Percentiles rank a stretch among this genome's conserved stretches.
phyloP scores from a whole-genome alignment of 2,888 invertebrate genomes.

The Lasius platythorax region DNA sequence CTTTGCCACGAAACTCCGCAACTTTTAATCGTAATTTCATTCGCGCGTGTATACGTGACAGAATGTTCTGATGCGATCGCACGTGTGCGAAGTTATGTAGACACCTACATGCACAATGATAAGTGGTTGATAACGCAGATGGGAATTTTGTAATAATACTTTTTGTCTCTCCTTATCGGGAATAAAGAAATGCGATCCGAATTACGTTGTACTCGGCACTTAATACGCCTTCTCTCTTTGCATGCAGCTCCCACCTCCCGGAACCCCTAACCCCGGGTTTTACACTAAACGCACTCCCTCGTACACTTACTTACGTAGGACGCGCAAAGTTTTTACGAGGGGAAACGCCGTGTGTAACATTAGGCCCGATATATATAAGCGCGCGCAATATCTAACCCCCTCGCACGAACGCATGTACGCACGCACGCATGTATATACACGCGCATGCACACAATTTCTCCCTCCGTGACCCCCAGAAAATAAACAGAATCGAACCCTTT shows the following conservation, averaged over 20 bases:
- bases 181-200: constrained; percentile 2
- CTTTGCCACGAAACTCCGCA: background rate
- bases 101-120: background rate
- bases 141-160: background rate
- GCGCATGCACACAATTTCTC: constrained; percentile 40
- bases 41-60: background rate
- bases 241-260: constrained; percentile 44
- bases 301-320: constrained; percentile 61
- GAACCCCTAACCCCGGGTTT: constrained; percentile 49
- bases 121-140: background rate
- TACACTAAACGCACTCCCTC: constrained; percentile 55
- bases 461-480: constrained; percentile 76
- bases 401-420: constrained; percentile 27
- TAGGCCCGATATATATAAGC: constrained; percentile 63
- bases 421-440: constrained; percentile 35
- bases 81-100: background rate
- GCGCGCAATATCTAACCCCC: constrained; percentile 64
- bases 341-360: constrained; percentile 72
- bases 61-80: background rate
- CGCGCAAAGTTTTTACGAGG: constrained; percentile 73
- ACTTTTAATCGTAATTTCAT: background rate
- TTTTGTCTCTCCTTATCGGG: background rate
- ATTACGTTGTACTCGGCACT: background rate
- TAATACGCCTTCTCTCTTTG: constrained; percentile 53
- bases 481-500: constrained; percentile 84